Conservation (phyloP, 2,888 invertebrate species). For the Falcaria lacertinaria region DNA sequence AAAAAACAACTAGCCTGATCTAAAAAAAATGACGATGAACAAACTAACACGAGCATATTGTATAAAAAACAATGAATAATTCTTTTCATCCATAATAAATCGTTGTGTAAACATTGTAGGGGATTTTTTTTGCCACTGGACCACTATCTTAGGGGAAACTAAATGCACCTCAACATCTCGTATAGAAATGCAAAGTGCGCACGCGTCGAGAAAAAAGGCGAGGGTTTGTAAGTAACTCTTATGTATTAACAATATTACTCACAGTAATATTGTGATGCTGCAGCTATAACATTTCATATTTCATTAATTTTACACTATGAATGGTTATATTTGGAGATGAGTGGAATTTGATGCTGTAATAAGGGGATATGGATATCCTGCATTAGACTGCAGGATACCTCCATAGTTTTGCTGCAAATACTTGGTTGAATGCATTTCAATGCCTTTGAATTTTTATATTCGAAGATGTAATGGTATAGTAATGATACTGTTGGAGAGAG, state of each 20-base stretch:
- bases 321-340: background rate
- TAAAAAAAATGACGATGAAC: too few relatives aligned
- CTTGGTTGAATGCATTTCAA: too few relatives aligned
- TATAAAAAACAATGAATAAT: background rate
- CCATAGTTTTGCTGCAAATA: too few relatives aligned
- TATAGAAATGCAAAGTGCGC: slow-evolving; percentile 26
- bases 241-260: slow-evolving; percentile 1
- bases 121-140: slow-evolving; percentile 4
- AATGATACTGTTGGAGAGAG: too few relatives aligned
- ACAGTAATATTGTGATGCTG: slow-evolving; percentile 19
- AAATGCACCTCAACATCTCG: background rate
- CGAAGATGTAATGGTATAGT: too few relatives aligned
- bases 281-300: slow-evolving; percentile 36
- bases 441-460: too few relatives aligned
- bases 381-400: too few relatives aligned
- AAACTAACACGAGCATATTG: too few relatives aligned
- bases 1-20: too few relatives aligned
- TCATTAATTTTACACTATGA: slow-evolving; percentile 32
- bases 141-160: background rate
- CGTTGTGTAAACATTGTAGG: slow-evolving; percentile 1
- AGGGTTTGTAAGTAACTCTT: slow-evolving; percentile 8
- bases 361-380: background rate
- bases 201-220: slow-evolving; percentile 33
- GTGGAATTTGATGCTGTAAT: background rate
- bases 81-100: background rate